phyloP scores from a whole-genome alignment of 2,888 invertebrate species.

The Plebejus argus region DNA sequence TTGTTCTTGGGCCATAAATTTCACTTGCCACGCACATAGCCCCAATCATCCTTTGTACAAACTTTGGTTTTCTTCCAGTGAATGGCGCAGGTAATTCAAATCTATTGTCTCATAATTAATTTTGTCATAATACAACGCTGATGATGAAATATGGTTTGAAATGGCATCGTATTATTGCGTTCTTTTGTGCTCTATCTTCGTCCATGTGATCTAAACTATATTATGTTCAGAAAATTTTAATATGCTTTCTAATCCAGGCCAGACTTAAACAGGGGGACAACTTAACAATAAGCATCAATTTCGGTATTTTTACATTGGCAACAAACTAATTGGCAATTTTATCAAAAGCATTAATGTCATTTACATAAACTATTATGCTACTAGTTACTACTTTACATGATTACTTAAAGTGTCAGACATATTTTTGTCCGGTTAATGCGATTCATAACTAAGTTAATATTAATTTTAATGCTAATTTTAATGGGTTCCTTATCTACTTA shows the following conservation, averaged over 20 bases:
- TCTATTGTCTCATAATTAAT: conserved; percentile 73
- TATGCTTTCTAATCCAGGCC: neutral
- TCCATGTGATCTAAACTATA: neutral
- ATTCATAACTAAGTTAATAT: conserved; percentile 22
- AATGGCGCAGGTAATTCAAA: conserved; percentile 63
- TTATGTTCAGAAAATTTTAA: neutral
- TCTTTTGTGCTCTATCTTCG: conserved; percentile 22
- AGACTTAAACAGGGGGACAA: too few species aligned
- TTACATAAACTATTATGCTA: neutral
- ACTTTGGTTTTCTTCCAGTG: conserved; percentile 53
- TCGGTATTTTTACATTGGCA: neutral
- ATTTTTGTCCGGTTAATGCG: conserved; percentile 12
- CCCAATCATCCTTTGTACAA: conserved; percentile 50
- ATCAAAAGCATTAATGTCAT: neutral
- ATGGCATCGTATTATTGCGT: conserved; percentile 28
- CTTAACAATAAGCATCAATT: neutral
- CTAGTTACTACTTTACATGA: neutral
- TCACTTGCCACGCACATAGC: conserved; percentile 48
- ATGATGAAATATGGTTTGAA: conserved; percentile 32
- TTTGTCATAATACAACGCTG: conserved; percentile 56
- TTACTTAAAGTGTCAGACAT: neutral
- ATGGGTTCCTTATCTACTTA: conserved; percentile 21
- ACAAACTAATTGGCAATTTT: neutral
- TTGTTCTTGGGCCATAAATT: conserved; percentile 64
- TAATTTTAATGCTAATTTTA: conserved; percentile 21